Base-by-base conservation (phyloP, 2,888 invertebrate species). In the Pyrocoelia pectoralis region DNA sequence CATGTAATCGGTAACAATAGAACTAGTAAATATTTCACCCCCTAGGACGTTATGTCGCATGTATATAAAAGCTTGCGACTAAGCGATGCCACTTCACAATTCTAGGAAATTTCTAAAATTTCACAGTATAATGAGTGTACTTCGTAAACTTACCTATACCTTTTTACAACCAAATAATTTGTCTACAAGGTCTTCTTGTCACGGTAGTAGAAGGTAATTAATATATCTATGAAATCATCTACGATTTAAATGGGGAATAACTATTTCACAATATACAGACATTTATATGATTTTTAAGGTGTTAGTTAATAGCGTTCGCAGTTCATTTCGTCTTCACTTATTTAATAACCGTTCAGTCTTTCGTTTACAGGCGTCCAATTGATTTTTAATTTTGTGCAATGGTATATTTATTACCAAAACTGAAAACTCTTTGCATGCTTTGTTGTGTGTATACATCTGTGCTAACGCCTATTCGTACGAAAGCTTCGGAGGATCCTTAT, bases 21-120 rank as follows among this genome's bases (percentile, higher is more conserved):
- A 68, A 64, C 73, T 76, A 74, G 77, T 77, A 77, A 77, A 77
- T 76, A 77, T 76, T 78, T 76, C 76, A 74, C 75, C 74, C 62
- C 66, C 63, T 66, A 63, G 56, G 54, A 56, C 38, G 59, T 41
- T 46, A 46, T 46, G 33, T 17, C 56, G 46, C 55, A 56, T 59
- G n/a, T 15, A 51, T 52, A 61, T 53, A 24, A 41, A 19, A 43
- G 29, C 41, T 38, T 19, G 61, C 64, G 64, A 64, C 61, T 54
- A 24, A 43, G 49, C 48, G 65, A 56, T 65, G 65, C 68, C 68
- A 68, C 60, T 52, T 24, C 51, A 56, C 41, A 43, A 41, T 60
- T 56, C 41, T 56, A 43, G 24, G 59, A 64, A 64, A 52, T 64
- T 43, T 48, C 48, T 48, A 29, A 60, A 56, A 64, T 59, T 64